Evolutionary conservation across 2,797 vertebrate genomes (phyloP).

Genomic region (Hephaestus fuliginosus): DNA sequence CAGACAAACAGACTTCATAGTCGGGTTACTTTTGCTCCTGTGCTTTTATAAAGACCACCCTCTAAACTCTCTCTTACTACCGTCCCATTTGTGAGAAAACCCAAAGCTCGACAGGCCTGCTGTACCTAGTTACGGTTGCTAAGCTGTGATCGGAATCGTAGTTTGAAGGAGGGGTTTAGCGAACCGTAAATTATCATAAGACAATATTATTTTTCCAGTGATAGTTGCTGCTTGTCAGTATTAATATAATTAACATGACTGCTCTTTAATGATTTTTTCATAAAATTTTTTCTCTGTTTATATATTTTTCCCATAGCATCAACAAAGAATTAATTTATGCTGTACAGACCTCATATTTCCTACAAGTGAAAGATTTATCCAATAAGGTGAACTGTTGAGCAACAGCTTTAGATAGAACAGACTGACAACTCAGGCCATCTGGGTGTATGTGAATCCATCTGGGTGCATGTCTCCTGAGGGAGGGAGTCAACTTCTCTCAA

Average conservation of each 20-base stretch:
- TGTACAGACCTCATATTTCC: constrained; percentile 26
- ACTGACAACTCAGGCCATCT: constrained; percentile 67
- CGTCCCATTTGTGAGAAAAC: background rate
- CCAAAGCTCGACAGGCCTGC: background rate
- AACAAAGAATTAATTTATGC: constrained; percentile 29
- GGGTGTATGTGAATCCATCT: constrained; percentile 69
- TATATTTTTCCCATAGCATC: background rate
- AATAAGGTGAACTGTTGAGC: constrained; percentile 56
- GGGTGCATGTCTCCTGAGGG: constrained; percentile 68
- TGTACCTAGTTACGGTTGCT: background rate
- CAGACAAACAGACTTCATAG: background rate
- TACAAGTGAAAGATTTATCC: constrained; percentile 39
- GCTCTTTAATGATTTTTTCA: background rate
- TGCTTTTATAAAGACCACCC: background rate
- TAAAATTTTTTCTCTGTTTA: background rate
- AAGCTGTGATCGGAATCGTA: background rate
- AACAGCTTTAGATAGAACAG: constrained; percentile 64
- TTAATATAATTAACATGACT: background rate
- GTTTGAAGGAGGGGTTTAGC: background rate
- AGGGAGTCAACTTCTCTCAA: constrained; percentile 59
- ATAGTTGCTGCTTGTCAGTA: background rate
- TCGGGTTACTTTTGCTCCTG: background rate
- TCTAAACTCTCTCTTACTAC: background rate
- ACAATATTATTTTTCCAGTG: background rate
- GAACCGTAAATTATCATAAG: background rate